Percentiles rank a stretch among this genome's conserved stretches.
Evolutionary conservation across 2,888 invertebrate genomes (phyloP).

Genomic region (Podotricha telesiphe): DNA sequence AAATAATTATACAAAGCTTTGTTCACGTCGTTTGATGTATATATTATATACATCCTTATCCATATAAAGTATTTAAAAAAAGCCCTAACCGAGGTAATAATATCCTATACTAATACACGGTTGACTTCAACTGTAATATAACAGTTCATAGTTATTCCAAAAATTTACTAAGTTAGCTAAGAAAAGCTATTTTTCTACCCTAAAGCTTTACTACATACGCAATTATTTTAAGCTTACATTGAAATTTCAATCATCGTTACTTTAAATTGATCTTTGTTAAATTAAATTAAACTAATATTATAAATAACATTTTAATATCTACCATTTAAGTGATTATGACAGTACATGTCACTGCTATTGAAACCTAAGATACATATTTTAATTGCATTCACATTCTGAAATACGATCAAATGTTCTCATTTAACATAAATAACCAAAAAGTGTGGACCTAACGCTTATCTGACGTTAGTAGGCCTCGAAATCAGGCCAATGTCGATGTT

Average conservation of each 20-base stretch:
- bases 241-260: no score
- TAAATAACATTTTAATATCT: not conserved
- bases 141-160: no score
- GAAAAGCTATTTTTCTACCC: no score
- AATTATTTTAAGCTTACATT: no score
- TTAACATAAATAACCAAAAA: conserved; percentile 47
- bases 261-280: no score
- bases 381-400: conserved; percentile 6
- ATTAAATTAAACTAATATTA: not conserved
- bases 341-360: not conserved
- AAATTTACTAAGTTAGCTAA: no score
- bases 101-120: not conserved
- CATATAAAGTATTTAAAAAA: not conserved
- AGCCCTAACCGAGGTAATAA: not conserved
- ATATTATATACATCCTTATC: no score
- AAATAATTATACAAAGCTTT: no score
- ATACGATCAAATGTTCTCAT: conserved; percentile 6
- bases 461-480: conserved; percentile 76
- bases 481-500: conserved; percentile 80
- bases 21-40: no score
- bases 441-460: conserved; percentile 58
- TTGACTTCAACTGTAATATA: not conserved
- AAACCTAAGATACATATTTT: conserved; percentile 7
- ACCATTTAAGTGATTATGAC: not conserved
- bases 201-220: no score